Evolutionary conservation across 2,797 vertebrate genomes (phyloP), one percentile per base, ranked within the genome.

Genomic region (Sebastes baramenuke): DNA sequence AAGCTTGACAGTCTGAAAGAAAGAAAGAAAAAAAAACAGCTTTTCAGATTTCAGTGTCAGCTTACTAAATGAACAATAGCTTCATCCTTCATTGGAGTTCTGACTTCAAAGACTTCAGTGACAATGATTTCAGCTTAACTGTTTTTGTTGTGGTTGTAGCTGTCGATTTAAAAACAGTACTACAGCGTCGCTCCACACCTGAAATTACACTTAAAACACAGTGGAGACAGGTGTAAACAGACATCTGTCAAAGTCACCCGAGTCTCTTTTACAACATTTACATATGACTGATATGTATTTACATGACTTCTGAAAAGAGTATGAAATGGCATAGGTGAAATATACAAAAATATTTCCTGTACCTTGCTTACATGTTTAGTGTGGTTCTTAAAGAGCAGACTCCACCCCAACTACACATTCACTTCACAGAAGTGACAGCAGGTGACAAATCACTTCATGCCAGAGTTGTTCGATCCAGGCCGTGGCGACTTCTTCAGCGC

Each of bases 371-470:
- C 76, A 93, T 82, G 76, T 91, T 89, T 85, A 71, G 88, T 92
- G 88, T 89, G 84, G 87, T 88, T 88, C 77, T 89, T 75, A 75
- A 89, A 82, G 86, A 89, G 89, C 85, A 88, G 46, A 24, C 61
- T 67, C 74, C 66, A 54, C 22, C 7, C 13, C 64, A 72, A 89
- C 90, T 84, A 92, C 87, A 89, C 75, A 85, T 75, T 90, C 94
- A 96, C 96, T 96, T 96, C 96, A 96, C 94, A 95, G 96, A 96
- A 96, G 96, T 95, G 93, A 94, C 92, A 92, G 84, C 88, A 90
- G 91, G 89, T 93, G 92, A 94, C 91, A 88, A 82, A 92, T 89
- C 90, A 89, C 88, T 92, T 94, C 87, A 86, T 81, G 81, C 87
- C 78, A 79, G 88, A 87, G 85, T 83, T 90, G 79, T 87, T 88